Evolutionary conservation across 2,113 vertebrate genomes (phyloP).

Genomic region (Myrmophylax atrothorax): DNA sequence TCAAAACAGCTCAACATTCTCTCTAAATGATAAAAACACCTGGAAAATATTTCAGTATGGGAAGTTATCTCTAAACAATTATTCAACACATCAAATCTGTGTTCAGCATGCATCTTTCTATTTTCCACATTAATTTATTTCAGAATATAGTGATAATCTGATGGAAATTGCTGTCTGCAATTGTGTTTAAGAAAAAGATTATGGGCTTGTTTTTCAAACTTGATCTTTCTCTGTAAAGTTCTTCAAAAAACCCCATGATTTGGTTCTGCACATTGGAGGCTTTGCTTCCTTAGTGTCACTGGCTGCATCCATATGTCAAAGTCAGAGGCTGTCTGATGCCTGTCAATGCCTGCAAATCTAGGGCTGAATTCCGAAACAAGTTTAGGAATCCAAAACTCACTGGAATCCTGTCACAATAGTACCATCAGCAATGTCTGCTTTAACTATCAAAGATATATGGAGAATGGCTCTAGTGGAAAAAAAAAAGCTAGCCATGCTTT

Average conservation of each 20-base stretch:
- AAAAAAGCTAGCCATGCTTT: neutral
- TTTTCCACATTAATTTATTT: neutral
- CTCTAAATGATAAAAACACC: neutral
- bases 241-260: neutral
- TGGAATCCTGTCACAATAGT: neutral
- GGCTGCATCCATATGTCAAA: neutral
- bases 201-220: neutral
- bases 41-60: neutral
- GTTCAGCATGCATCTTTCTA: neutral
- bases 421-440: neutral
- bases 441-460: neutral
- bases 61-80: neutral
- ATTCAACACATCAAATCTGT: neutral
- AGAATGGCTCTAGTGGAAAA: neutral
- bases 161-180: neutral
- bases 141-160: neutral
- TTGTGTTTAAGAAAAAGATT: neutral
- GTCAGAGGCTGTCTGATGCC: neutral
- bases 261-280: neutral
- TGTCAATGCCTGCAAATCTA: neutral
- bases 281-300: neutral
- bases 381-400: neutral
- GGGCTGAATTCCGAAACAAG: neutral
- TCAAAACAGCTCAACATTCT: neutral
- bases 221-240: neutral